Conservation (phyloP, 2,888 invertebrate genomes). For the Conistra vaccinii region DNA sequence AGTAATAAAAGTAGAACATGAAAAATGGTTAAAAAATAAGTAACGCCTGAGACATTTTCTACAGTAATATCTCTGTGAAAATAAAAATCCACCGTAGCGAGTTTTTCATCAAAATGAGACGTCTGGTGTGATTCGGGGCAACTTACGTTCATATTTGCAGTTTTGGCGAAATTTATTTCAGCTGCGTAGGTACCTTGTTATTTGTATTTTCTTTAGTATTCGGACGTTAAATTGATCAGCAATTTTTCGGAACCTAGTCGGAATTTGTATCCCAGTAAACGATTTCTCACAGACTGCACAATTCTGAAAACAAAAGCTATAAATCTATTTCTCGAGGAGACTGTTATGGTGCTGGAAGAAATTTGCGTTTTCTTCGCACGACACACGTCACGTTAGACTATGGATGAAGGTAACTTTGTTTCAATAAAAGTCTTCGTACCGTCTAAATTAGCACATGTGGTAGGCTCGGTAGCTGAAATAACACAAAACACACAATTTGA, state of each 20-base stretch:
- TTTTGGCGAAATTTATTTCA: conserved; percentile 54
- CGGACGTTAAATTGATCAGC: not conserved
- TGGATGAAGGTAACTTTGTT: not conserved
- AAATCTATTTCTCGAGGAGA: too few relatives aligned
- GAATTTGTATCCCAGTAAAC: not conserved
- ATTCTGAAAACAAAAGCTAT: not conserved
- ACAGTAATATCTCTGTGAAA: conserved; percentile 56
- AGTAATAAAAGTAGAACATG: not conserved
- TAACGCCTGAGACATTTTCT: conserved; percentile 21
- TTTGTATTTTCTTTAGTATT: conserved; percentile 11
- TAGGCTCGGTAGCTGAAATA: conserved; percentile 65
- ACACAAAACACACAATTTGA: conserved; percentile 72
- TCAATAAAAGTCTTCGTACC: not conserved
- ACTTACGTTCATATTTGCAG: conserved; percentile 59
- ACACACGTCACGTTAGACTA: too few relatives aligned
- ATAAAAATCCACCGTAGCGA: conserved; percentile 44
- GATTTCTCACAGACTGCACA: not conserved
- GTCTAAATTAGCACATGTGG: not conserved
- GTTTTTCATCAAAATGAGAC: conserved; percentile 59
- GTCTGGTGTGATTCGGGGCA: conserved; percentile 52
- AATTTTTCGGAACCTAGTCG: not conserved
- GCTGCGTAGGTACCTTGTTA: conserved; percentile 12
- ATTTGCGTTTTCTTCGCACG: too few relatives aligned
- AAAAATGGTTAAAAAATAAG: not conserved
- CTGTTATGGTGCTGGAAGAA: too few relatives aligned